Percentiles rank a stretch among this genome's conserved stretches.
Evolutionary conservation across 2,888 invertebrate species (phyloP).

Genomic region (Lithophane socia): DNA sequence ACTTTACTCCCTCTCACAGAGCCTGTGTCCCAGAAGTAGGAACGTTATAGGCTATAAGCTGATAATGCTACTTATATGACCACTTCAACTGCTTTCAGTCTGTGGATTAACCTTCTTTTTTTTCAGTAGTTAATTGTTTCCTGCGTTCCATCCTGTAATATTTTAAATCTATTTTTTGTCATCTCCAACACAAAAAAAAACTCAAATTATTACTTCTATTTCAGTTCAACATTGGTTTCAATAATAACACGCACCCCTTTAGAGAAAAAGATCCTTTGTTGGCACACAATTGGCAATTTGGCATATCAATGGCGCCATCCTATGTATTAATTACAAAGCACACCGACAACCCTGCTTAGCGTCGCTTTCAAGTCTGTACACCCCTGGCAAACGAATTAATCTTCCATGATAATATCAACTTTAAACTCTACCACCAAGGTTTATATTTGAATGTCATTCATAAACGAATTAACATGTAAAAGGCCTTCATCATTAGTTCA

Average conservation of each 20-base stretch:
- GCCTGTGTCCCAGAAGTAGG: neutral
- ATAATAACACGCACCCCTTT: conserved; percentile 64
- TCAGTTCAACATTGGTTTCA: conserved; percentile 49
- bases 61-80: neutral
- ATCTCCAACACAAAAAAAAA: conserved; percentile 26
- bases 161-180: conserved; percentile 26
- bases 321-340: conserved; percentile 89
- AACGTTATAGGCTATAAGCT: no score
- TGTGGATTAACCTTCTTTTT: neutral
- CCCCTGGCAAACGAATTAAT: conserved; percentile 76
- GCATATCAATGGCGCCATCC: conserved; percentile 86
- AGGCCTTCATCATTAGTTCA: conserved; percentile 61
- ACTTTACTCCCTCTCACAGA: neutral
- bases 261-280: conserved; percentile 70
- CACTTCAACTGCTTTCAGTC: neutral
- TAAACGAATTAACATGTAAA: conserved; percentile 81
- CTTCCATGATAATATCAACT: conserved; percentile 62
- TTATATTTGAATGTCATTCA: conserved; percentile 63
- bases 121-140: neutral
- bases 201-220: conserved; percentile 46
- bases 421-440: conserved; percentile 58
- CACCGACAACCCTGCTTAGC: conserved; percentile 82
- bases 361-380: conserved; percentile 82
- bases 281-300: conserved; percentile 82
- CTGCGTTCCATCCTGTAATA: conserved; percentile 1